Base-by-base conservation (phyloP, 2,888 invertebrate genomes). In the Chrysotoxum bicinctum region DNA sequence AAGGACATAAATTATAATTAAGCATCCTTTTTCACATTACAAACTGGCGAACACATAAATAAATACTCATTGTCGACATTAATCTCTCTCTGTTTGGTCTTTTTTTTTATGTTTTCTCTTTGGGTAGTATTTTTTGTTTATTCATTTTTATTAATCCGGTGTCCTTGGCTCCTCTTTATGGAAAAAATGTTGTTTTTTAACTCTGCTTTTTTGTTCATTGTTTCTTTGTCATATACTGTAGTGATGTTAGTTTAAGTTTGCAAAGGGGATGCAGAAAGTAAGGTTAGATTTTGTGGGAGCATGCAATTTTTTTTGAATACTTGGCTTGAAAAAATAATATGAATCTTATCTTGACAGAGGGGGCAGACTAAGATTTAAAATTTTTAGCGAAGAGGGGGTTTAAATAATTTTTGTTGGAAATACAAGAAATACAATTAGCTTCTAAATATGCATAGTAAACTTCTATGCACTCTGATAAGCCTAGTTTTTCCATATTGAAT, bases 1-100 rank as follows among this genome's bases (percentile, higher is more conserved):
- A 83, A 79, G 87, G 74, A 82, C 77, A 87, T 87, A 87, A 87
- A 87, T 87, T 87, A 86, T 87, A 87, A 87, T 87, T 87, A 87
- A 86, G 79, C 82, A 76, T 76, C 86, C 86, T 83, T 83, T 86
- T 75, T 32, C 77, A 76, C 79, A 78, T 87, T 72, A 82, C 82
- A 77, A 68, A 73, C 77, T 77, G 82, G 80, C 69, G 70, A 80
- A 84, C 84, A 84, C 84, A 84, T 84, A 84, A 84, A 84, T 84
- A 84, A 84, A 84, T 84, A 84, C 84, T 84, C 75, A 84, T 75
- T 84, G 84, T 75, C 74, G 75, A 84, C 84, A 84, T 84, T 84
- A 79, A 84, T 84, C 84, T 84, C 45, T 82, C 72, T 64, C 35
- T 66, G 23, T 45, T 35, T 56, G 2, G 10, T 8, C 1, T 19